phyloP scores from a whole-genome alignment of 2,113 vertebrate genomes.

The Trematomus loennbergii region DNA sequence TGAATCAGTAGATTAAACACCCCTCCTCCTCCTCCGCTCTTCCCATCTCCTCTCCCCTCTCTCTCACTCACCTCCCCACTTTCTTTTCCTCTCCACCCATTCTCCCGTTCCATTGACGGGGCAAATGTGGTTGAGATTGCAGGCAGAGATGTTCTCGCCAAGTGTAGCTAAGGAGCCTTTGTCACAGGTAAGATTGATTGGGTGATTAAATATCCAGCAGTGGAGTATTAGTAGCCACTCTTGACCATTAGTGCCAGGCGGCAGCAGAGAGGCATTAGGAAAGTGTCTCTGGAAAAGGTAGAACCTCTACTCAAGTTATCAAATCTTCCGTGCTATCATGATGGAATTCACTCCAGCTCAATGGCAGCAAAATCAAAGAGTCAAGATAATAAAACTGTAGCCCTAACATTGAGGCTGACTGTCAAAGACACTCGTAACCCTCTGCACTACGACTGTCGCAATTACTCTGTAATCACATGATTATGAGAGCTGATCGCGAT shows the following conservation, averaged over 20 bases:
- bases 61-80: constrained; percentile 18
- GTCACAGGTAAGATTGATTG: constrained; percentile 82
- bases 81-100: constrained; percentile 52
- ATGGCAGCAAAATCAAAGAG: constrained; percentile 33
- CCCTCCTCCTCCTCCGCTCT: constrained; percentile 58
- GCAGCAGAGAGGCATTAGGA: constrained; percentile 58
- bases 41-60: constrained; percentile 46
- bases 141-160: constrained; percentile 77
- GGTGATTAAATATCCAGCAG: constrained; percentile 82
- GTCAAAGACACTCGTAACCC: constrained; percentile 13
- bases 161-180: constrained; percentile 74
- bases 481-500: neutral
- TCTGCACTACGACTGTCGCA: neutral
- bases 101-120: constrained; percentile 63
- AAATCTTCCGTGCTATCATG: constrained; percentile 31
- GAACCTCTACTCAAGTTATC: constrained; percentile 55
- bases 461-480: neutral
- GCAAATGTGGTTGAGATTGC: constrained; percentile 73
- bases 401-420: constrained; percentile 5
- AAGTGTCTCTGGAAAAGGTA: constrained; percentile 57
- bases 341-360: constrained; percentile 36
- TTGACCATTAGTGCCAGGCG: constrained; percentile 75
- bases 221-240: constrained; percentile 74
- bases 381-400: constrained; percentile 53
- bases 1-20: constrained; percentile 86